Evolutionary conservation across 2,888 invertebrate genomes (phyloP), one percentile per base, ranked within the genome.

Genomic region (Metacarcinus magister): DNA sequence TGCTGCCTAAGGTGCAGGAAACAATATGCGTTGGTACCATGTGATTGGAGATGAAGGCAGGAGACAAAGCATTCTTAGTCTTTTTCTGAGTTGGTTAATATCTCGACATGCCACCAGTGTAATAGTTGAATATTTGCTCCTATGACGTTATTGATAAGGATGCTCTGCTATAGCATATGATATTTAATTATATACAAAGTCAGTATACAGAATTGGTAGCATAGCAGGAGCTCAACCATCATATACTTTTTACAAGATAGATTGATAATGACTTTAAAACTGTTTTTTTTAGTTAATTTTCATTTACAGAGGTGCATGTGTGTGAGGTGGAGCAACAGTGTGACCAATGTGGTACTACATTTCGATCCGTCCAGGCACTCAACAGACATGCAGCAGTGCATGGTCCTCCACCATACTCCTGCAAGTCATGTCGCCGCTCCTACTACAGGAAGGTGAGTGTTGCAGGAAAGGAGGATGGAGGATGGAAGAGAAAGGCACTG

Each of bases 401-500:
- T 90, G 97, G 97, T 2, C 96, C 97, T 46, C 96, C 97, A 43
- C 95, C 95, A 32, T 96, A 95, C 82, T 96, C 96, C 39, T 97
- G 97, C 94, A 95, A 94, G 89, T 96, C 96, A 44, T 97, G 97
- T 67, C 97, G 97, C 48, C 67, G 95, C 92, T 96, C 96, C 60
- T 97, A 95, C 93, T 97, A 97, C 89, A 96, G 95, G 28, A 95
- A 92, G 60, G 97, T 97, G 96, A 44, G 87, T 48, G 8, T 28
- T n/a, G 28, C 28, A 75, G 28, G 8, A 10, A 54, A n/a, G n/a
- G 16, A 10, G 32, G 28, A 48, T 48, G 5, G 46, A 28, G 54
- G 54, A 3, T 32, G 54, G 19, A 16, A 4, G 87, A 5, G 39
- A 87, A 87, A 39, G 23, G 23, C 67, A 32, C 32, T 87, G 39